Evolutionary conservation across 2,888 invertebrate genomes (phyloP).

Genomic region (Drosophila dives): DNA sequence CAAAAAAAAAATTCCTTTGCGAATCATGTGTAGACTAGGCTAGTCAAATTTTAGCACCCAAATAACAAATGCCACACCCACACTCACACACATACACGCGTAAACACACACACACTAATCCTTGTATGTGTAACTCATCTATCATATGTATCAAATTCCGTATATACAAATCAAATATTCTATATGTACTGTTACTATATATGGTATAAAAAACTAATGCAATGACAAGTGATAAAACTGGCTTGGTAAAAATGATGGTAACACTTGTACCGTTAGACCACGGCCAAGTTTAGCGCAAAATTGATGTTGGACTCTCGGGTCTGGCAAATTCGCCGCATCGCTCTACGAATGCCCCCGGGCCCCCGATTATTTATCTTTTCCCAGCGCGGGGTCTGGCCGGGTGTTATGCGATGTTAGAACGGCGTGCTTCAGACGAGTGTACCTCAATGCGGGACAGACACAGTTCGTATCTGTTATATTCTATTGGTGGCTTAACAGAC

Average conservation of each 20-base stretch:
- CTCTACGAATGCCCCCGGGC: constrained; percentile 40
- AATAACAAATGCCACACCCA: constrained; percentile 31
- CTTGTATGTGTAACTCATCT: constrained; percentile 10
- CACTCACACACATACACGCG: not conserved
- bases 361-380: constrained; percentile 9
- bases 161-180: constrained; percentile 9
- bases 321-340: constrained; percentile 77
- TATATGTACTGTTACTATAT: constrained; percentile 48
- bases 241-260: constrained; percentile 29
- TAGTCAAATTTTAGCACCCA: constrained; percentile 47
- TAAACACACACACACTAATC: not conserved
- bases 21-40: constrained; percentile 56
- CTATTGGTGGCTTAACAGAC: constrained; percentile 54
- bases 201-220: constrained; percentile 45
- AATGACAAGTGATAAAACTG: constrained; percentile 82
- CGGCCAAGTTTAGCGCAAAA: constrained; percentile 83
- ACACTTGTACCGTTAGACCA: constrained; percentile 29
- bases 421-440: constrained; percentile 82
- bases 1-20: constrained; percentile 12
- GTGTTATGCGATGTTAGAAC: constrained; percentile 67
- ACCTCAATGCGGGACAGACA: constrained; percentile 84
- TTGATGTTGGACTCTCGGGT: constrained; percentile 84
- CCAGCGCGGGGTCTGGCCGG: constrained; percentile 23
- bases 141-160: constrained; percentile 28
- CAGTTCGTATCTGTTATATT: constrained; percentile 20